Conservation (phyloP, 2,888 invertebrate species). For the Pollenia angustigena region DNA sequence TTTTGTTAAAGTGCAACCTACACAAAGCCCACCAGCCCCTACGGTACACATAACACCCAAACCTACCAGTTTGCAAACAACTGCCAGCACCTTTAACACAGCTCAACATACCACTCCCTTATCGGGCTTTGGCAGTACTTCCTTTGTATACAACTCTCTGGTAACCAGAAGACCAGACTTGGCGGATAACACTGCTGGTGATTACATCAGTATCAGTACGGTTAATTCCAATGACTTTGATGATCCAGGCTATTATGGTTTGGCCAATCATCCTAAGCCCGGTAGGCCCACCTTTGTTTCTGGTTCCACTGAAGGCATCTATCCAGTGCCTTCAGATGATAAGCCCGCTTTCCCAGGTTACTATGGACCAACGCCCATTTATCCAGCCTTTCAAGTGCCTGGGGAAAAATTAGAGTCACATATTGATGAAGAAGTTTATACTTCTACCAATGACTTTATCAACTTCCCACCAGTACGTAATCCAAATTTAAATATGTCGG, state of each 20-base stretch:
- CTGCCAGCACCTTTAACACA: slow-evolving; percentile 75
- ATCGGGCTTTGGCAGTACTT: slow-evolving; percentile 80
- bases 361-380: slow-evolving; percentile 83
- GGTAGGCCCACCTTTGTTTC: slow-evolving; percentile 74
- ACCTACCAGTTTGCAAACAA: slow-evolving; percentile 84
- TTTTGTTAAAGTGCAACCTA: slow-evolving; percentile 82
- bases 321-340: slow-evolving; percentile 80
- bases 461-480: slow-evolving; percentile 95
- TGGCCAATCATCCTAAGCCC: slow-evolving; percentile 56
- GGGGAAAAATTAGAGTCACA: slow-evolving; percentile 79
- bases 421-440: slow-evolving; percentile 86
- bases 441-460: slow-evolving; percentile 89
- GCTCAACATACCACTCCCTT: slow-evolving; percentile 71
- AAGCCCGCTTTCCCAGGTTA: slow-evolving; percentile 83
- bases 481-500: slow-evolving; percentile 91
- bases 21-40: slow-evolving; percentile 87
- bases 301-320: slow-evolving; percentile 77
- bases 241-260: slow-evolving; percentile 83
- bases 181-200: slow-evolving; percentile 53
- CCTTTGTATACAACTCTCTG: slow-evolving; percentile 83
- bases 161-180: slow-evolving; percentile 79
- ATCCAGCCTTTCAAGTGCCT: slow-evolving; percentile 82
- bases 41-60: slow-evolving; percentile 89
- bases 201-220: slow-evolving; percentile 77
- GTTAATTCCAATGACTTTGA: slow-evolving; percentile 83